These are phyloP conservation scores for Dasypogon diadema DNA, from an alignment of 2,888 invertebrate species.

Conservation along the genomic window DNA sequence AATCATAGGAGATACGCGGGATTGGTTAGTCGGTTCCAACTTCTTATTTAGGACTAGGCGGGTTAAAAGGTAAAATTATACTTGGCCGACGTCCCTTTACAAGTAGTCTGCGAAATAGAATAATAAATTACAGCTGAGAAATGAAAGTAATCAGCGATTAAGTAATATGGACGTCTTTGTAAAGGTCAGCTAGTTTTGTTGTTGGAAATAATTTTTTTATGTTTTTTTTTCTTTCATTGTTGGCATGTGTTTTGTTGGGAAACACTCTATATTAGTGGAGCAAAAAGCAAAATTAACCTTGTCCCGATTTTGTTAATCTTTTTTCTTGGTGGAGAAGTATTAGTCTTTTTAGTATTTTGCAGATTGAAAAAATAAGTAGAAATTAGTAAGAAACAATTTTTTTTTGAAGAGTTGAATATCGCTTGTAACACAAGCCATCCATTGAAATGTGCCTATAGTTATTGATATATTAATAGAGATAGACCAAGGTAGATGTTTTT, in stretches of 20 bases:
- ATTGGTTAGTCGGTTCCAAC: conserved; percentile 10
- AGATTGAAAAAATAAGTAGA: too few species aligned
- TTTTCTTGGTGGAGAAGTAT: too few species aligned
- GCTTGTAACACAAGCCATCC: too few species aligned
- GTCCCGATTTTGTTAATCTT: too few species aligned
- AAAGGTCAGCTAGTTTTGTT: neutral
- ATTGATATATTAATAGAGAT: too few species aligned
- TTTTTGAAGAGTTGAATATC: too few species aligned
- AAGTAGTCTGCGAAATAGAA: conserved; percentile 65
- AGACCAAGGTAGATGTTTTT: too few species aligned
- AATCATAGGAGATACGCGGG: conserved; percentile 18
- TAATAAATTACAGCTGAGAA: conserved; percentile 40
- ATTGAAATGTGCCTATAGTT: too few species aligned
- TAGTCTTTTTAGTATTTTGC: too few species aligned
- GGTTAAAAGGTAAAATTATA: conserved; percentile 65
- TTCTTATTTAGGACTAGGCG: conserved; percentile 51
- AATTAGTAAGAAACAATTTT: too few species aligned
- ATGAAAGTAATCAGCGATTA: conserved; percentile 19
- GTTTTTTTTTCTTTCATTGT: neutral
- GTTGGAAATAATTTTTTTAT: neutral
- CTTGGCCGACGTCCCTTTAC: conserved; percentile 68
- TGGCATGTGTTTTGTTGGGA: neutral
- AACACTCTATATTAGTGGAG: neutral
- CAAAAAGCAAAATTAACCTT: too few species aligned
- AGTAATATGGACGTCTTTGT: neutral